These are phyloP conservation scores for Beris chalybata DNA, from an alignment of 2,888 invertebrate genomes.

Conservation along the genomic window DNA sequence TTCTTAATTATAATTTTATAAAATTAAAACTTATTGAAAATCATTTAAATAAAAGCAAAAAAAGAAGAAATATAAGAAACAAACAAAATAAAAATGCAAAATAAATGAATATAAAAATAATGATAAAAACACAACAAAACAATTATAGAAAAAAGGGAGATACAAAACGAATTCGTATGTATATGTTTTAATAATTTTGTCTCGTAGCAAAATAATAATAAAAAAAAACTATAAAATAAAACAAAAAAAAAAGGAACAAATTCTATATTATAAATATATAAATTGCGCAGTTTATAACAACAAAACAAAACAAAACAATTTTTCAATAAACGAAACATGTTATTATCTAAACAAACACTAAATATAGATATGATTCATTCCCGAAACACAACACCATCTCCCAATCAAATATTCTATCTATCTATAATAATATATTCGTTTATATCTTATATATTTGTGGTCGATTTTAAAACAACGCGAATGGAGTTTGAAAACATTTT, in stretches of 20 bases:
- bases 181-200: conserved; percentile 18
- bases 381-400: no score
- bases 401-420: no score
- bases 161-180: conserved; percentile 3
- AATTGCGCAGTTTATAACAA: no score
- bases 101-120: conserved; percentile 8
- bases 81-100: background rate
- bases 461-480: no score
- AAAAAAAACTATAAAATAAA: background rate
- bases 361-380: no score
- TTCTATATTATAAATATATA: no score
- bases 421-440: no score
- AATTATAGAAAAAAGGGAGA: background rate
- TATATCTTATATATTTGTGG: no score
- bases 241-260: conserved; percentile 7
- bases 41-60: conserved; percentile 27
- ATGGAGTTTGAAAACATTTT: no score
- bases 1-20: conserved; percentile 33
- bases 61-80: conserved; percentile 10
- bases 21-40: conserved; percentile 32
- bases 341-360: no score
- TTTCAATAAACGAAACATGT: no score
- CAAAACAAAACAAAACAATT: no score
- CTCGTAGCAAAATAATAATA: conserved; percentile 5
- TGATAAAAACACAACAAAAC: background rate